Conservation (phyloP, 2,888 invertebrate genomes). For the Machimus atricapillus region DNA sequence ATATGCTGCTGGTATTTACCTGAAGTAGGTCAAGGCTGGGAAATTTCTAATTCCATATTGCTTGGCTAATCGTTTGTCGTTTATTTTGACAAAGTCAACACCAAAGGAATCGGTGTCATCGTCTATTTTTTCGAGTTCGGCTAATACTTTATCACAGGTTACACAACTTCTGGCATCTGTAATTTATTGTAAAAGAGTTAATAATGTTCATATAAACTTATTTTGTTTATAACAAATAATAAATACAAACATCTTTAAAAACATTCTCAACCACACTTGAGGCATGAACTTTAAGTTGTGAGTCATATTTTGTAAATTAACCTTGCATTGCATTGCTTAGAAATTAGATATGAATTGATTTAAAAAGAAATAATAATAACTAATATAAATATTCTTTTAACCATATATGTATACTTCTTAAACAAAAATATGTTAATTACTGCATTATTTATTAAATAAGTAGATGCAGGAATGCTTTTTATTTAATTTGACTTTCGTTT, state of each 20-base stretch:
- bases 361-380: too few relatives aligned
- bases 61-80: conserved; percentile 94
- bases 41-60: conserved; percentile 96
- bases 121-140: conserved; percentile 92
- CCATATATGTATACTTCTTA: too few relatives aligned
- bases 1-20: conserved; percentile 52
- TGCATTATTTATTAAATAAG: too few relatives aligned
- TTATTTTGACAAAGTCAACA: conserved; percentile 94
- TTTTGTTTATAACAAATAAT: neutral
- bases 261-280: neutral
- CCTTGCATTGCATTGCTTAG: too few relatives aligned
- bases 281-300: neutral
- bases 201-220: conserved; percentile 29
- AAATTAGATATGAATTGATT: too few relatives aligned
- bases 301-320: neutral
- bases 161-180: conserved; percentile 90
- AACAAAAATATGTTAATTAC: too few relatives aligned
- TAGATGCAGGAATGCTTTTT: too few relatives aligned
- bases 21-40: conserved; percentile 94
- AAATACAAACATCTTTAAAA: neutral
- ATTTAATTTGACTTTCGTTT: too few relatives aligned
- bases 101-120: conserved; percentile 94
- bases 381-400: too few relatives aligned
- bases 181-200: conserved; percentile 50
- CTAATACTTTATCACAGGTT: conserved; percentile 89